Evolutionary conservation across 2,888 invertebrate species (phyloP).

Genomic region (Heliconius sara): DNA sequence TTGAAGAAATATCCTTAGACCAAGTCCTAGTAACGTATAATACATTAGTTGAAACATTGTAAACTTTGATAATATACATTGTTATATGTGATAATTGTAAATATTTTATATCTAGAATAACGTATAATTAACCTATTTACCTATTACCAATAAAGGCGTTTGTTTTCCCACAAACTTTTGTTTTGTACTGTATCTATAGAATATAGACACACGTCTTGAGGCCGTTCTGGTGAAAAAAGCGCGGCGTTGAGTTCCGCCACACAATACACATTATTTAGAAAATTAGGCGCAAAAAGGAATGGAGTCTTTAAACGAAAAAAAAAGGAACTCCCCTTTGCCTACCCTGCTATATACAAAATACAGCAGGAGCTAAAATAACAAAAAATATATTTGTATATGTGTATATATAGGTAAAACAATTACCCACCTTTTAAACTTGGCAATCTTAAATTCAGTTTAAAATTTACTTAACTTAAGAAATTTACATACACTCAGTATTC

Average conservation of each 20-base stretch:
- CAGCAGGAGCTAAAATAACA: background rate
- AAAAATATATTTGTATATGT: background rate
- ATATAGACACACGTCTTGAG: background rate
- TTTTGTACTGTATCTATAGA: background rate
- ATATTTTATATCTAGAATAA: background rate
- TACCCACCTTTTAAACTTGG: conserved; percentile 1
- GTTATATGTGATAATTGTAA: background rate
- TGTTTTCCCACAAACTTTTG: conserved; percentile 3
- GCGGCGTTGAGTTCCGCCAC: too few species aligned
- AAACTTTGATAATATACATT: too few species aligned
- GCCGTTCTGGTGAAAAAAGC: background rate
- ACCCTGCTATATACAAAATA: too few species aligned
- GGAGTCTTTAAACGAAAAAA: too few species aligned
- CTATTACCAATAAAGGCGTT: background rate
- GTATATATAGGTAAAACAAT: background rate
- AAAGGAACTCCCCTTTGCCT: too few species aligned
- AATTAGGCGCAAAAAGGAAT: background rate
- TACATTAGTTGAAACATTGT: background rate
- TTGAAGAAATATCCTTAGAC: background rate
- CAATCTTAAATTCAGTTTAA: conserved; percentile 1
- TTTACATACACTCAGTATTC: conserved; percentile 16
- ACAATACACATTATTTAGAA: background rate
- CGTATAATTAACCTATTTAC: conserved; percentile 18
- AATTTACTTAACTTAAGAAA: conserved; percentile 20
- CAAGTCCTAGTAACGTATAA: background rate